Evolutionary conservation across 2,888 invertebrate species (phyloP).

Genomic region (Drosophila siamana): DNA sequence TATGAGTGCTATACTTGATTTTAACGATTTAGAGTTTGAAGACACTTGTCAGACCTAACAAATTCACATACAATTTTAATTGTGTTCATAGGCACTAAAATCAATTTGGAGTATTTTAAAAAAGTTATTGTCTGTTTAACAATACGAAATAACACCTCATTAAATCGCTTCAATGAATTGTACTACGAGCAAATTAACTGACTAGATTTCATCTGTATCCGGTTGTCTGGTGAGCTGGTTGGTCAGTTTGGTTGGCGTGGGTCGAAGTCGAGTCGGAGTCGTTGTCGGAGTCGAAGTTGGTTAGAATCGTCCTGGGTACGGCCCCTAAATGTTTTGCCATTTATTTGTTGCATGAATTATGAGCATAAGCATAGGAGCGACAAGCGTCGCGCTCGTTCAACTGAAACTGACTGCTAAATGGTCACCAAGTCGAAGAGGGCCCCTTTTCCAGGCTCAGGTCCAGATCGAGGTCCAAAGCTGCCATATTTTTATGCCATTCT

Average conservation of each 20-base stretch:
- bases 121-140: too few relatives aligned
- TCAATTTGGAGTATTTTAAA: too few relatives aligned
- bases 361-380: slow-evolving; percentile 77
- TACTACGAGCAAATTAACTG: slow-evolving; percentile 2
- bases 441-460: background rate
- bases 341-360: slow-evolving; percentile 84
- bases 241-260: slow-evolving; percentile 1
- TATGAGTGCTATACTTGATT: too few relatives aligned
- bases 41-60: too few relatives aligned
- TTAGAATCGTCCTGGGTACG: slow-evolving; percentile 9
- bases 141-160: too few relatives aligned
- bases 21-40: too few relatives aligned
- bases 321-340: slow-evolving; percentile 31
- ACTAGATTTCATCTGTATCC: slow-evolving; percentile 55
- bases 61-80: too few relatives aligned
- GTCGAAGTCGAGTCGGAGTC: background rate
- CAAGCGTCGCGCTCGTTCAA: slow-evolving; percentile 63
- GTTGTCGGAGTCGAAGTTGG: too few relatives aligned
- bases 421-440: slow-evolving; percentile 47
- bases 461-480: slow-evolving; percentile 48
- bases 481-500: slow-evolving; percentile 80
- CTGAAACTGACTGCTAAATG: slow-evolving; percentile 60
- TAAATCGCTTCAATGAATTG: slow-evolving; percentile 5
- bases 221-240: slow-evolving; percentile 30
- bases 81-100: too few relatives aligned